Conservation (phyloP, 1,140 invertebrate genomes). For the Harpegnathos saltator region DNA sequence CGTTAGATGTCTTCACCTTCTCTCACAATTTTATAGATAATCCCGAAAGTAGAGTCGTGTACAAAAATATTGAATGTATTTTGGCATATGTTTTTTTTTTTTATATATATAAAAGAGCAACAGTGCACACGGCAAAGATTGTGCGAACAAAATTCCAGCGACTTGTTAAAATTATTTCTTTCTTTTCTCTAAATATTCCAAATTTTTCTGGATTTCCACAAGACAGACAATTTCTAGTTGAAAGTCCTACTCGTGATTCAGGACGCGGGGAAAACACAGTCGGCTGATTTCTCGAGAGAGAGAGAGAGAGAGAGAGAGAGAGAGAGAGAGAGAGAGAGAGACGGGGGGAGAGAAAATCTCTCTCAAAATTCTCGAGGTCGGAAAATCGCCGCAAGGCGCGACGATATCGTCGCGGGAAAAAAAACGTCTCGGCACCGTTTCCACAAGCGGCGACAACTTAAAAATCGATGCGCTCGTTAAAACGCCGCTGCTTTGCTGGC, state of each 20-base stretch:
- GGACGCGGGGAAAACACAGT: neutral
- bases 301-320: neutral
- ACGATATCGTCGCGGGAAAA: conserved; percentile 30
- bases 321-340: neutral
- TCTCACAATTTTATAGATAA: neutral
- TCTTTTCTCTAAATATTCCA: neutral
- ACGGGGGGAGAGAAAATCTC: conserved; percentile 27
- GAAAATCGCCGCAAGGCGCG: neutral
- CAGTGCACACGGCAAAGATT: neutral
- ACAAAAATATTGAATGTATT: too few species aligned
- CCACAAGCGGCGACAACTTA: conserved; percentile 24
- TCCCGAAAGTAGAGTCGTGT: neutral
- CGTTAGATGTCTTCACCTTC: neutral
- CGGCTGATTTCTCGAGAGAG: conserved; percentile 6
- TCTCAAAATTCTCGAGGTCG: conserved; percentile 29
- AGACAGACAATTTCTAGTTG: neutral
- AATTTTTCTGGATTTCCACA: conserved; percentile 2
- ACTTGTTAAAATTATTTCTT: neutral
- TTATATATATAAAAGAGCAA: too few species aligned
- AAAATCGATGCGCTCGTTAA: conserved; percentile 59
- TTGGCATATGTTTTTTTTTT: too few species aligned
- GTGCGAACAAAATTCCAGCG: neutral
- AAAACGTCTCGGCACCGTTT: conserved; percentile 8
- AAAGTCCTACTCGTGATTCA: conserved; percentile 12
- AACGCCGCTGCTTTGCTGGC: conserved; percentile 21